phyloP scores from a whole-genome alignment of 2,888 invertebrate genomes.

The Caenorhabditis panamensis region DNA sequence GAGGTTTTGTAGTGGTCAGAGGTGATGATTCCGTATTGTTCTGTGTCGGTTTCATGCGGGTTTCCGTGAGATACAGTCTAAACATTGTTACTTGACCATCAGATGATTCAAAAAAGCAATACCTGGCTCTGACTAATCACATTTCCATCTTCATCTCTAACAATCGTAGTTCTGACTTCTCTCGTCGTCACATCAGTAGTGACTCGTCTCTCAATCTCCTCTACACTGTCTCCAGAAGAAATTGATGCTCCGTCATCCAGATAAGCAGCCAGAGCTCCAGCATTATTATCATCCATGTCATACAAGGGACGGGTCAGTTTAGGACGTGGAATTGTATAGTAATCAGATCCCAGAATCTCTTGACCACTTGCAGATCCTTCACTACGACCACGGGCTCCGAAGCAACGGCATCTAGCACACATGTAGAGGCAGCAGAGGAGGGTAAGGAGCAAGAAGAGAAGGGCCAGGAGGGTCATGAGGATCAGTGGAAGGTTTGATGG shows the following conservation, averaged over 20 bases:
- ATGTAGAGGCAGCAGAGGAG: slow-evolving; percentile 76
- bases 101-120: not conserved
- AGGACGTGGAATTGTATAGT: slow-evolving; percentile 77
- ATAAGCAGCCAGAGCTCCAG: slow-evolving; percentile 68
- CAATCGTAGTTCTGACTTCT: slow-evolving; percentile 73
- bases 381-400: slow-evolving; percentile 65
- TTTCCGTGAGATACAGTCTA: slow-evolving; percentile 48
- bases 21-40: slow-evolving; percentile 72
- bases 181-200: slow-evolving; percentile 78
- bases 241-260: slow-evolving; percentile 73
- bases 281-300: slow-evolving; percentile 62
- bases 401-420: slow-evolving; percentile 73
- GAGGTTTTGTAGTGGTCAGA: slow-evolving; percentile 70
- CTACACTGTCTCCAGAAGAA: slow-evolving; percentile 68
- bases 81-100: too few species aligned
- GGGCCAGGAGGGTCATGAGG: slow-evolving; percentile 78
- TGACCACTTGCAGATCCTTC: slow-evolving; percentile 66
- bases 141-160: slow-evolving; percentile 70
- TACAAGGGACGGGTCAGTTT: slow-evolving; percentile 70
- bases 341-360: slow-evolving; percentile 70
- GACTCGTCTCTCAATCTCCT: slow-evolving; percentile 77
- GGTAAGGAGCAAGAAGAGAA: slow-evolving; percentile 79
- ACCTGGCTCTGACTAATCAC: slow-evolving; percentile 68
- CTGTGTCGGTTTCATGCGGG: slow-evolving; percentile 68
- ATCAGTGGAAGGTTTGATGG: slow-evolving; percentile 72